Conservation (phyloP, 2,113 vertebrate species). For the Zosterops borbonicus region DNA sequence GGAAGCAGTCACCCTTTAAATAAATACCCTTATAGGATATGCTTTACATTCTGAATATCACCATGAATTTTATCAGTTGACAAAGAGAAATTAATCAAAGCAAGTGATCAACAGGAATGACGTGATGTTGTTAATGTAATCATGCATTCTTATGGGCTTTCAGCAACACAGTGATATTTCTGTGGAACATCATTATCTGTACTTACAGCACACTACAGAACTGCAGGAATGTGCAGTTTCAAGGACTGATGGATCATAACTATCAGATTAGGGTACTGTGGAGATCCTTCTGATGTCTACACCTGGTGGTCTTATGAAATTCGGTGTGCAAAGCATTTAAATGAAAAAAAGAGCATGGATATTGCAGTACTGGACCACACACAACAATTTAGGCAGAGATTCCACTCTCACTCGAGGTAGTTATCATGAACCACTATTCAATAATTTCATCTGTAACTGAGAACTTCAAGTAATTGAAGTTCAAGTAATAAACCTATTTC, state of each 20-base stretch:
- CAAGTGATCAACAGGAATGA: not conserved
- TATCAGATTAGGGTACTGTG: not conserved
- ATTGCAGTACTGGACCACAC: not conserved
- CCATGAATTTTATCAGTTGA: not conserved
- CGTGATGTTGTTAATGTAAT: not conserved
- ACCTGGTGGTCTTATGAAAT: not conserved
- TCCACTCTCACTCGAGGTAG: not conserved
- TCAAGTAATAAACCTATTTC: not conserved
- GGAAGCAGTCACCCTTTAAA: not conserved
- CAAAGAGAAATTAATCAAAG: not conserved
- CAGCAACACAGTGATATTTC: not conserved
- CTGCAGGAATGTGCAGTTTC: not conserved
- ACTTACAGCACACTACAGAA: not conserved
- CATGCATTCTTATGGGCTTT: not conserved
- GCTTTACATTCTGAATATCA: not conserved
- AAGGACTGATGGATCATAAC: not conserved
- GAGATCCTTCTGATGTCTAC: not conserved
- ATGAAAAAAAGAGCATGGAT: not conserved
- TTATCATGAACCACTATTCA: not conserved
- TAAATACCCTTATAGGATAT: not conserved
- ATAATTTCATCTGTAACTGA: not conserved
- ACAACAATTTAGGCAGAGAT: not conserved
- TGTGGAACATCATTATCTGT: not conserved
- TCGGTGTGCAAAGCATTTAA: not conserved
- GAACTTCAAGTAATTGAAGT: not conserved